phyloP scores from a whole-genome alignment of 2,888 invertebrate genomes.

The Leptinotarsa juncta region DNA sequence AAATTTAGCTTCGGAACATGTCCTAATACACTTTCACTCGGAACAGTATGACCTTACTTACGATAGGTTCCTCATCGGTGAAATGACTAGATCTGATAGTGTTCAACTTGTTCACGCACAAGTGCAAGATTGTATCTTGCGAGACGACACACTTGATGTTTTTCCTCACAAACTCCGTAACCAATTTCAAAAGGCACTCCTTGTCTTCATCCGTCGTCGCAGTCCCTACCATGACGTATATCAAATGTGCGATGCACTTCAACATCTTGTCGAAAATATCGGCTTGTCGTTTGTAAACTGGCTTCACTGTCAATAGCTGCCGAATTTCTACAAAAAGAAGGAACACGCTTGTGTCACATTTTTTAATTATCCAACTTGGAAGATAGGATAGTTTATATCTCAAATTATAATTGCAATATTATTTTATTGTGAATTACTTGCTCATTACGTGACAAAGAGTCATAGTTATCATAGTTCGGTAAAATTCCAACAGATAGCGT shows the following conservation, averaged over 20 bases:
- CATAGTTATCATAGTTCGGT: too few species aligned
- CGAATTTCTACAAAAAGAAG: slow-evolving; percentile 66
- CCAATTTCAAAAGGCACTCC: slow-evolving; percentile 65
- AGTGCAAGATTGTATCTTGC: slow-evolving; percentile 86
- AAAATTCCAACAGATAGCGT: too few species aligned
- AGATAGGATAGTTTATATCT: too few species aligned
- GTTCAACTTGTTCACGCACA: slow-evolving; percentile 83
- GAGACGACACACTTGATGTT: slow-evolving; percentile 78
- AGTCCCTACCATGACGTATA: slow-evolving; percentile 77
- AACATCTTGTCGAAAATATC: slow-evolving; percentile 85
- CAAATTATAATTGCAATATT: too few species aligned
- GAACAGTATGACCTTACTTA: slow-evolving; percentile 51
- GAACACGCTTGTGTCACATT: too few species aligned
- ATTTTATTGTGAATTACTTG: too few species aligned
- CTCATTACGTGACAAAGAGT: too few species aligned
- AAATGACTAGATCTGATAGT: slow-evolving; percentile 83
- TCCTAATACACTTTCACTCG: background rate
- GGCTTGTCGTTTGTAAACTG: slow-evolving; percentile 81
- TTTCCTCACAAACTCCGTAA: slow-evolving; percentile 71
- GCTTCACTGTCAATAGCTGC: slow-evolving; percentile 70
- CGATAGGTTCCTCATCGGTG: slow-evolving; percentile 73
- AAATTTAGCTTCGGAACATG: too few species aligned
- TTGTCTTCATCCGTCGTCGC: slow-evolving; percentile 69
- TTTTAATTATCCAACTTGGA: too few species aligned
- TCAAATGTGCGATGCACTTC: slow-evolving; percentile 82